phyloP scores from a whole-genome alignment of 1,140 invertebrate species.

The Caenorhabditis brenneri region DNA sequence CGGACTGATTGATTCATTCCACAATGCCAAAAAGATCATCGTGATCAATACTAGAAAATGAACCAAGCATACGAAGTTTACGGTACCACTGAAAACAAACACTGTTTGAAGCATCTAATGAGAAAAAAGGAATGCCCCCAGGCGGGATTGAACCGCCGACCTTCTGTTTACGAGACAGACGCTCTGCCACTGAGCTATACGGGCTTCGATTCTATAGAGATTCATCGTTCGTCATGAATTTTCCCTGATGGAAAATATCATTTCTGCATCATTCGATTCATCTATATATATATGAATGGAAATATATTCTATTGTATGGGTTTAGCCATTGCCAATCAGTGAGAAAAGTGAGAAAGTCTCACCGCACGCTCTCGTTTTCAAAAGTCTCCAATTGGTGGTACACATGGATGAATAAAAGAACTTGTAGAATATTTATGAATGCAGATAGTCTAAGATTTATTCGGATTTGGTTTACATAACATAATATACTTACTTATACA shows the following conservation, averaged over 20 bases:
- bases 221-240: too few relatives aligned
- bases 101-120: too few relatives aligned
- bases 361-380: neutral
- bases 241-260: too few relatives aligned
- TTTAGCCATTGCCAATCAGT: too few relatives aligned
- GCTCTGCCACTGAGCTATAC: conserved; percentile 26
- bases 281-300: too few relatives aligned
- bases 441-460: neutral
- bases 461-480: too few relatives aligned
- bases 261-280: too few relatives aligned
- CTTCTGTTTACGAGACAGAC: too few relatives aligned
- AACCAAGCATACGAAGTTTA: neutral
- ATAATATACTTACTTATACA: conserved; percentile 1
- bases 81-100: neutral
- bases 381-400: neutral
- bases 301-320: too few relatives aligned
- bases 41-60: neutral
- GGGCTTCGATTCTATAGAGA: too few relatives aligned
- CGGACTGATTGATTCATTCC: neutral
- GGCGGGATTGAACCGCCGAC: too few relatives aligned
- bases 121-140: neutral
- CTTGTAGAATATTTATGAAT: neutral
- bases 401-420: neutral
- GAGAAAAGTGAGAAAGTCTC: neutral
- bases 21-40: neutral